Conservation (phyloP, 2,797 vertebrate genomes). For the Meriones psammophilus region DNA sequence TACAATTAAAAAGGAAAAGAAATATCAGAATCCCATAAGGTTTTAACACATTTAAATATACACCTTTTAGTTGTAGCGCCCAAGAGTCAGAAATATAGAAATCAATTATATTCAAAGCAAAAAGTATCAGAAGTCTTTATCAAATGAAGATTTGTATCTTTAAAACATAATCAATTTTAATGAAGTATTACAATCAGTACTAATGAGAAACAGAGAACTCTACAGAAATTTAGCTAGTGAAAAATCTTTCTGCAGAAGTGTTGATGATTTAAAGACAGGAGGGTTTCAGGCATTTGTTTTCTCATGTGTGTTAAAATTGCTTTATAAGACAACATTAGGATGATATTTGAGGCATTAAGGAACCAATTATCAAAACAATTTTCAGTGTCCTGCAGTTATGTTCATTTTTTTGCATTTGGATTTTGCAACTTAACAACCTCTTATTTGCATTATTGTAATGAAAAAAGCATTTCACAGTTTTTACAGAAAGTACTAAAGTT, state of each 20-base stretch:
- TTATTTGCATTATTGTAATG: background rate
- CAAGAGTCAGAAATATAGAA: constrained; percentile 37
- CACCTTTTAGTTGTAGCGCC: constrained; percentile 47
- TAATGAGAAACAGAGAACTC: constrained; percentile 71
- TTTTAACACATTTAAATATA: constrained; percentile 67
- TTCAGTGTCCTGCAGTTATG: constrained; percentile 50
- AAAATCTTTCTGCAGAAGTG: constrained; percentile 74
- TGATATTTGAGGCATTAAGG: constrained; percentile 80
- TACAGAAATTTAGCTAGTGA: constrained; percentile 53
- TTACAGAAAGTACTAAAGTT: background rate
- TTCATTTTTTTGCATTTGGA: constrained; percentile 45
- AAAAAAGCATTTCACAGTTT: constrained; percentile 6
- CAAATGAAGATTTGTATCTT: constrained; percentile 74
- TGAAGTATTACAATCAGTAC: constrained; percentile 77
- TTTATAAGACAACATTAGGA: constrained; percentile 82
- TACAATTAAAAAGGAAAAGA: constrained; percentile 53
- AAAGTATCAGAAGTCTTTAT: constrained; percentile 47
- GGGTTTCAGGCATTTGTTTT: constrained; percentile 72
- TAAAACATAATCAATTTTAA: constrained; percentile 82
- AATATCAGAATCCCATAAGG: background rate
- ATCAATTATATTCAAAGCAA: background rate
- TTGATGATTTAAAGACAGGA: constrained; percentile 81
- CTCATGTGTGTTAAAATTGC: constrained; percentile 64
- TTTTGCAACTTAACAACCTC: constrained; percentile 71
- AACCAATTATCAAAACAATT: constrained; percentile 75